Conservation (phyloP, 1,140 invertebrate genomes). For the Choristoneura fumiferana region DNA sequence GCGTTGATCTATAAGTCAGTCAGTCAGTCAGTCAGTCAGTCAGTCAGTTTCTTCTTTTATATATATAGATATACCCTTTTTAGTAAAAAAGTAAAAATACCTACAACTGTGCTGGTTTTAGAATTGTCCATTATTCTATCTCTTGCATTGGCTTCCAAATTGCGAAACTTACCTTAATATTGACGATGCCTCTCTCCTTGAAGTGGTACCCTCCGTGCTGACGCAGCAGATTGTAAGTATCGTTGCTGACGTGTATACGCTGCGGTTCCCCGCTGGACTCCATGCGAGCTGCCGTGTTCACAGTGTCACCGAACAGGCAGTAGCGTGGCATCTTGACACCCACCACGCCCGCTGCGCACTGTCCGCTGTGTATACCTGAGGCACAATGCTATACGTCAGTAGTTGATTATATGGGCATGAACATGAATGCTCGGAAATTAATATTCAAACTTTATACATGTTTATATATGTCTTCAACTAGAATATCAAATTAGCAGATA, state of each 20-base stretch:
- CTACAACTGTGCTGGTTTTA: too few relatives aligned
- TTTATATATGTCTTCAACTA: too few relatives aligned
- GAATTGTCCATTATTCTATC: too few relatives aligned
- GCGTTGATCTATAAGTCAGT: too few relatives aligned
- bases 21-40: too few relatives aligned
- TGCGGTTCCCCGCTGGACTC: slow-evolving; percentile 85
- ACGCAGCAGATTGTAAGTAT: slow-evolving; percentile 82
- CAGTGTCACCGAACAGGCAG: slow-evolving; percentile 94
- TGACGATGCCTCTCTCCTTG: slow-evolving; percentile 83
- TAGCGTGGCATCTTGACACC: slow-evolving; percentile 93
- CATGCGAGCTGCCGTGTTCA: slow-evolving; percentile 87
- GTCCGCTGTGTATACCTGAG: slow-evolving; percentile 75
- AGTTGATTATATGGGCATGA: not conserved
- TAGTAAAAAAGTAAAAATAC: too few relatives aligned
- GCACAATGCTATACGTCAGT: not conserved
- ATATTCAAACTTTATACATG: too few relatives aligned
- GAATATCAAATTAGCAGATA: too few relatives aligned
- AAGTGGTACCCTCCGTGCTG: slow-evolving; percentile 84
- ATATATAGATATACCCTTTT: too few relatives aligned
- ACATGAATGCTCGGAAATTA: not conserved
- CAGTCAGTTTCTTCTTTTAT: too few relatives aligned
- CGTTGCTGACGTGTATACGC: slow-evolving; percentile 85
- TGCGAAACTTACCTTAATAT: slow-evolving; percentile 86
- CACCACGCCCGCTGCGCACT: slow-evolving; percentile 89
- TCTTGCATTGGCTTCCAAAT: too few relatives aligned